Conservation (phyloP, 53 echinoderm and acorn worm genomes). For the Henricia sp. region DNA sequence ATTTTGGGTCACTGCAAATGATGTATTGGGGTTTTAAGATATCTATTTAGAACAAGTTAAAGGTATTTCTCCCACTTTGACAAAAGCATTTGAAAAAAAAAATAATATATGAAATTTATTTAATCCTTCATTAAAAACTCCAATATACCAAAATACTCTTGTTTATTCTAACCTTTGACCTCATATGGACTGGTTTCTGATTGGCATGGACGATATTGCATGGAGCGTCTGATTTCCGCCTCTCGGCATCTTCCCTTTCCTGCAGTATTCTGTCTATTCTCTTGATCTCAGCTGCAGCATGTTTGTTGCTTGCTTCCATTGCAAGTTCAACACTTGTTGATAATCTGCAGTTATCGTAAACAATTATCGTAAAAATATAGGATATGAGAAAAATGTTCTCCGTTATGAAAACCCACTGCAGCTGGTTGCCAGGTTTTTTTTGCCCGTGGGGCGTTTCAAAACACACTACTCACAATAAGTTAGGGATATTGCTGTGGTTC, state of each 20-base stretch:
- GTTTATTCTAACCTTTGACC: conserved; percentile 95
- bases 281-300: conserved; percentile 85
- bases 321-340: conserved; percentile 88
- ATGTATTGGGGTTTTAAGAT: too few relatives aligned
- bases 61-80: too few relatives aligned
- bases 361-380: not conserved
- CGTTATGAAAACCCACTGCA: too few relatives aligned
- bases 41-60: too few relatives aligned
- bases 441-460: too few relatives aligned
- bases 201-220: conserved; percentile 78
- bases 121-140: not conserved
- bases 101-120: not conserved
- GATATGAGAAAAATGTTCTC: too few relatives aligned
- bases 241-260: conserved; percentile 70
- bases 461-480: too few relatives aligned
- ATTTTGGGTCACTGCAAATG: too few relatives aligned
- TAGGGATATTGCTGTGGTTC: too few relatives aligned
- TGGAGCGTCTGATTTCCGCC: conserved; percentile 62
- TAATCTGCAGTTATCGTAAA: conserved; percentile 67
- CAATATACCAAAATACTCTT: not conserved
- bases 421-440: too few relatives aligned
- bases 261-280: conserved; percentile 76
- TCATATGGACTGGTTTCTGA: conserved; percentile 84
- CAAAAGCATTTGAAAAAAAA: not conserved
- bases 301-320: conserved; percentile 95